A percentile compares a stretch with the other conserved stretches of the same genome.
Evolutionary conservation across 2,113 vertebrate species (phyloP).

Genomic region (Vidua macroura): DNA sequence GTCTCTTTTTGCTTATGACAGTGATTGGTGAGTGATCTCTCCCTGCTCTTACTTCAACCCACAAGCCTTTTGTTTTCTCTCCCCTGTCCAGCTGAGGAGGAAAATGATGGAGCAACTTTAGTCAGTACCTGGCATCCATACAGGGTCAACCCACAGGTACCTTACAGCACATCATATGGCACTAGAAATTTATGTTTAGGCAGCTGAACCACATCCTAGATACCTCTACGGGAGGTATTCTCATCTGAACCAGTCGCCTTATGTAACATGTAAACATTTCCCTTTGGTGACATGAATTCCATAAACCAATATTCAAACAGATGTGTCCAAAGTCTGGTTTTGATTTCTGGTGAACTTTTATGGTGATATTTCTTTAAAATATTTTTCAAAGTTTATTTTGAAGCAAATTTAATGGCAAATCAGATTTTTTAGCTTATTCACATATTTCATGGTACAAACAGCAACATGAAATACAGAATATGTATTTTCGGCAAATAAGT

Average conservation of each 20-base stretch:
- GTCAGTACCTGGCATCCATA: not conserved
- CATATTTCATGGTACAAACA: not conserved
- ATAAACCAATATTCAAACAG: not conserved
- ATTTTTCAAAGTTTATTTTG: not conserved
- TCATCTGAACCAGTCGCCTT: not conserved
- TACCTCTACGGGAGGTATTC: not conserved
- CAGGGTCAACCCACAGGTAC: not conserved
- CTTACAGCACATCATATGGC: not conserved
- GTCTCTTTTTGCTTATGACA: not conserved
- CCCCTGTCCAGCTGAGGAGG: not conserved
- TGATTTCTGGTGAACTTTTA: not conserved
- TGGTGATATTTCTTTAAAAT: not conserved
- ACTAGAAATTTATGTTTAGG: not conserved
- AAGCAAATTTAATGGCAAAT: not conserved
- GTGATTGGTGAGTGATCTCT: not conserved
- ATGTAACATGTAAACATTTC: not conserved
- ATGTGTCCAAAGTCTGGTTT: not conserved
- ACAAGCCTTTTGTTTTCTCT: fast-evolving
- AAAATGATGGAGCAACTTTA: not conserved
- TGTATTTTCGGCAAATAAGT: not conserved
- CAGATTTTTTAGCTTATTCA: not conserved
- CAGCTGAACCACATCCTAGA: not conserved
- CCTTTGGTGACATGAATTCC: not conserved
- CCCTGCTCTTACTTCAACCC: fast-evolving
- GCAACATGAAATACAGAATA: not conserved